phyloP scores from a whole-genome alignment of 2,888 invertebrate genomes.

The Rugalucina vietnamica region DNA sequence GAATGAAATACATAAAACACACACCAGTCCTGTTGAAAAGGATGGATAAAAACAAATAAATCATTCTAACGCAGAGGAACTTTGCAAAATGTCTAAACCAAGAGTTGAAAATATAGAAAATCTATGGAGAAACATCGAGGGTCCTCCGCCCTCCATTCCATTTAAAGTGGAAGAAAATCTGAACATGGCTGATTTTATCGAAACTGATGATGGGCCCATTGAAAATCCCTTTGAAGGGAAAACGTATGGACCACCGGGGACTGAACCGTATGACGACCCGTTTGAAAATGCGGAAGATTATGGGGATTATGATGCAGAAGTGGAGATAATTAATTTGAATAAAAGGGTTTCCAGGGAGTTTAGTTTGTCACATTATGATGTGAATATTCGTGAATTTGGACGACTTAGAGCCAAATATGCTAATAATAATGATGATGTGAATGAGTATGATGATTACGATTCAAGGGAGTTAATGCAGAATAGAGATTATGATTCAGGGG shows the following conservation, averaged over 20 bases:
- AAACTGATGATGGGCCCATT: neutral
- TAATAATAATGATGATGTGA: neutral
- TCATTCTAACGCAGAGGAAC: too few relatives aligned
- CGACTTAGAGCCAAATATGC: slow-evolving; percentile 10
- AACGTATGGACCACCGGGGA: neutral
- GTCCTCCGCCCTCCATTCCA: slow-evolving; percentile 11
- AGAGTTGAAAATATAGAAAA: slow-evolving; percentile 39
- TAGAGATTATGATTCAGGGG: neutral
- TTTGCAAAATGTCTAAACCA: neutral
- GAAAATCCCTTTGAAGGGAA: slow-evolving; percentile 21
- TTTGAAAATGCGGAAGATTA: slow-evolving; percentile 36
- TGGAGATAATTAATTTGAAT: slow-evolving; percentile 47
- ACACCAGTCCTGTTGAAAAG: too few relatives aligned
- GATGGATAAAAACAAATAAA: too few relatives aligned
- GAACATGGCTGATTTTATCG: neutral
- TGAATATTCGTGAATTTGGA: slow-evolving; percentile 34
- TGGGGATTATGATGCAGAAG: slow-evolving; percentile 44
- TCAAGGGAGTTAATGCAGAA: neutral
- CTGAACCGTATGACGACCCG: slow-evolving; percentile 36
- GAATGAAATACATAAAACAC: too few relatives aligned
- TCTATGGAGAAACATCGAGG: slow-evolving; percentile 54
- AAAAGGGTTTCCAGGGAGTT: slow-evolving; percentile 47
- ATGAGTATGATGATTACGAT: neutral
- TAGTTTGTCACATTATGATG: slow-evolving; percentile 57
- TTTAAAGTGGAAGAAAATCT: slow-evolving; percentile 3